These are phyloP conservation scores for Characodon lateralis DNA, from an alignment of 2,797 vertebrate species.

Conservation along the genomic window DNA sequence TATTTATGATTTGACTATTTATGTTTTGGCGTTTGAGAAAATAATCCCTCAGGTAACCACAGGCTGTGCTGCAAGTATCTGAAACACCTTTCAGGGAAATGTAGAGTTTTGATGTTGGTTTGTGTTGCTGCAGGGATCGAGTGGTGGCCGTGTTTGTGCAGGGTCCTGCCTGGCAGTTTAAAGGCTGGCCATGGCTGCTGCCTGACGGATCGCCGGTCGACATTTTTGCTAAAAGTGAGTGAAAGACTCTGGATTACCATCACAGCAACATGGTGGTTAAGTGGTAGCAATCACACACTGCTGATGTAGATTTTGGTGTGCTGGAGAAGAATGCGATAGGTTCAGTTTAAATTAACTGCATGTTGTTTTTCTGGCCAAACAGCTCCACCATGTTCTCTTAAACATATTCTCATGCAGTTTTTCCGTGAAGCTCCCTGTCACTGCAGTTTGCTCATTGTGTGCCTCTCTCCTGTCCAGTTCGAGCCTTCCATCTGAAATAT, in stretches of 20 bases:
- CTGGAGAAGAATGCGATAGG: too few relatives aligned
- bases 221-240: slow-evolving; percentile 98
- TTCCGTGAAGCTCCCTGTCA: background rate
- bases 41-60: too few relatives aligned
- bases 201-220: slow-evolving; percentile 98
- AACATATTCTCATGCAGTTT: too few relatives aligned
- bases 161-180: slow-evolving; percentile 98
- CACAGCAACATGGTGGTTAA: background rate
- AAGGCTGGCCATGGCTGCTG: slow-evolving; percentile 98
- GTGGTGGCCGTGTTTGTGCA: slow-evolving; percentile 98
- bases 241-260: background rate
- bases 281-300: too few relatives aligned
- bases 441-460: background rate
- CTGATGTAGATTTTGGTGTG: too few relatives aligned
- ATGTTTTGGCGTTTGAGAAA: too few relatives aligned
- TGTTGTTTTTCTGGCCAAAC: too few relatives aligned
- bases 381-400: too few relatives aligned
- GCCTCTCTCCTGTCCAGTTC: slow-evolving; percentile 79
- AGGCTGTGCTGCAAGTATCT: background rate
- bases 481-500: slow-evolving; percentile 98
- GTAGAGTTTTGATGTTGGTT: background rate
- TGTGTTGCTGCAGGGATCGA: slow-evolving; percentile 86
- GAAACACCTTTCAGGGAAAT: background rate
- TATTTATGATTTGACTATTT: too few relatives aligned
- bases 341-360: too few relatives aligned